Conservation (phyloP, 2,797 vertebrate species). For the Dendrocincla tyrannina region DNA sequence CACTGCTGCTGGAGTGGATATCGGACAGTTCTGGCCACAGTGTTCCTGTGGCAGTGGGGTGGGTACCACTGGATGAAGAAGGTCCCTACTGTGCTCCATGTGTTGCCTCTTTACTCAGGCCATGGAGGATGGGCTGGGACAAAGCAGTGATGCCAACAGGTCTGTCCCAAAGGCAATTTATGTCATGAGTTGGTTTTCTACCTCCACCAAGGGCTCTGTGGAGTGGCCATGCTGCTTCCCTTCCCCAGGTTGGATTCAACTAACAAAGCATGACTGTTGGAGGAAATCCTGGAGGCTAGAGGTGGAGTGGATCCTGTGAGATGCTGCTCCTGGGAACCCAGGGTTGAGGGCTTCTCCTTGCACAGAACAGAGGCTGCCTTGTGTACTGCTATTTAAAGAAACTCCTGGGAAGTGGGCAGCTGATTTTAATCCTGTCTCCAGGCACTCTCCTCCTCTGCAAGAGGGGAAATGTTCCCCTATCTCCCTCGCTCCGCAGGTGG, state of each 20-base stretch:
- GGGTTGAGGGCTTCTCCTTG: not conserved
- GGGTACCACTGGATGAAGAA: not conserved
- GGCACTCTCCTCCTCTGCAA: not conserved
- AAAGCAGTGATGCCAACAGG: not conserved
- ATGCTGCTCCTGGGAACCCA: rapidly evolving
- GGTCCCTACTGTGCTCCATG: not conserved
- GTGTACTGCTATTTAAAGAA: not conserved
- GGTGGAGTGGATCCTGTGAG: not conserved
- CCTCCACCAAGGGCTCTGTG: not conserved
- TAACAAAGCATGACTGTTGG: not conserved
- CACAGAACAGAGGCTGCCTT: not conserved
- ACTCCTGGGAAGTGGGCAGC: not conserved
- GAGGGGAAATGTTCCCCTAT: not conserved
- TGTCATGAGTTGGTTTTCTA: not conserved
- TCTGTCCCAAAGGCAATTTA: not conserved
- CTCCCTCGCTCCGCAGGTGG: not conserved
- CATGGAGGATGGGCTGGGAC: not conserved
- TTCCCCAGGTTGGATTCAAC: not conserved
- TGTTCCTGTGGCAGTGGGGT: rapidly evolving
- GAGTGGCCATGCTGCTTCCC: not conserved
- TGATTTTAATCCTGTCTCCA: not conserved
- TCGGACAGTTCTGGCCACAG: not conserved
- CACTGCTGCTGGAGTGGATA: not conserved
- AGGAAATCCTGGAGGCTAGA: not conserved
- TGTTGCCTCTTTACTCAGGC: not conserved